A percentile compares a stretch with the other conserved stretches of the same genome.
Evolutionary conservation across 2,797 vertebrate genomes (phyloP).

Genomic region (Bufotes viridis): DNA sequence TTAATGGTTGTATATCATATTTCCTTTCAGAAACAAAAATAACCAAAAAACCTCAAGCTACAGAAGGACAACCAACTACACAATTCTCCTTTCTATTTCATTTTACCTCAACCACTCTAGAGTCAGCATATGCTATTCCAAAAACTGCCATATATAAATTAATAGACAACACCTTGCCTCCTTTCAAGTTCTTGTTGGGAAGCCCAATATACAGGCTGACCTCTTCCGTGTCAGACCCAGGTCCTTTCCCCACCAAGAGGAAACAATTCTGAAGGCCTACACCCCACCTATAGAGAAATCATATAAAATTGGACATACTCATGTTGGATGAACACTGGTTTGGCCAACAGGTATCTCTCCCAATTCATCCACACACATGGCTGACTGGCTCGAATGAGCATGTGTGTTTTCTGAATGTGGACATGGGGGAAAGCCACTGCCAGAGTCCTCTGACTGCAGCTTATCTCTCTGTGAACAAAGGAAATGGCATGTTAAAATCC

Average conservation of each 20-base stretch:
- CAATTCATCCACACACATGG: too few relatives aligned
- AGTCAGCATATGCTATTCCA: background rate
- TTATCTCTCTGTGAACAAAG: too few relatives aligned
- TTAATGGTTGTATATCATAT: background rate
- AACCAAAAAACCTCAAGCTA: constrained; percentile 8
- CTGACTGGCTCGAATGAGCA: too few relatives aligned
- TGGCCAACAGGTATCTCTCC: too few relatives aligned
- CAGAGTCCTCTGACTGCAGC: too few relatives aligned
- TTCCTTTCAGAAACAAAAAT: constrained; percentile 7
- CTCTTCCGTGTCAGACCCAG: background rate
- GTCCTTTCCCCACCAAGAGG: background rate
- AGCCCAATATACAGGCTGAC: background rate
- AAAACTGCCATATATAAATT: background rate
- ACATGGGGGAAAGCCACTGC: too few relatives aligned
- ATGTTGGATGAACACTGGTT: too few relatives aligned
- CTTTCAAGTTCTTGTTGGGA: background rate
- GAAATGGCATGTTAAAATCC: too few relatives aligned
- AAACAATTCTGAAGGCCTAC: background rate
- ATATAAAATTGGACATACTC: too few relatives aligned
- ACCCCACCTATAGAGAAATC: background rate
- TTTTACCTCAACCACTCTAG: too few relatives aligned
- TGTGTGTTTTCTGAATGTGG: too few relatives aligned
- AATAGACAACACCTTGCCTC: background rate
- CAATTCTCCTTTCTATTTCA: background rate
- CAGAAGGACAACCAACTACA: background rate